Evolutionary conservation across 92 coral and sea anemone species (phyloP).

Genomic region (Zoanthus gigantus): DNA sequence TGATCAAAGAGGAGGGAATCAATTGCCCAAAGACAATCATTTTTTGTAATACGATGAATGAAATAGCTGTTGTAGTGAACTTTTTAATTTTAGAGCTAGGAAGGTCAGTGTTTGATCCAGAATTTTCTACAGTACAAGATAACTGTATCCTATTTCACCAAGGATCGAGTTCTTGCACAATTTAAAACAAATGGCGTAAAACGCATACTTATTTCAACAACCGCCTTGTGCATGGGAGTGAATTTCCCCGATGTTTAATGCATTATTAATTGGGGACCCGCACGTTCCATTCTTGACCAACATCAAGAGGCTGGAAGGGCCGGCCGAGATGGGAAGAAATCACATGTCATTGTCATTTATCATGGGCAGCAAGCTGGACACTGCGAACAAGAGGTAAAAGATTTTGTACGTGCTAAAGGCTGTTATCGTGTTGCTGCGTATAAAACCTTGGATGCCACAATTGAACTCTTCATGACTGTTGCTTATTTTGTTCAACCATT

Average conservation of each 20-base stretch:
- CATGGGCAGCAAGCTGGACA: constrained; percentile 74
- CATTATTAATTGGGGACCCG: constrained; percentile 38
- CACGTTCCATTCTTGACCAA: constrained; percentile 18
- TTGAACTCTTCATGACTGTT: constrained; percentile 68
- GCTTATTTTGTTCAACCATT: constrained; percentile 46
- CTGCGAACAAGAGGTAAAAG: constrained; percentile 71
- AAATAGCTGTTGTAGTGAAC: constrained; percentile 32
- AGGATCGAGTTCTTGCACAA: neutral
- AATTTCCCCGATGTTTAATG: constrained; percentile 35
- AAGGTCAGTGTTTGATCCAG: neutral
- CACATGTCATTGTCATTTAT: constrained; percentile 57
- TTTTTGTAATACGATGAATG: constrained; percentile 44
- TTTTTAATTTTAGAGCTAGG: constrained; percentile 25
- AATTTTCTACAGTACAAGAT: too few relatives aligned
- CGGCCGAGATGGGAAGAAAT: constrained; percentile 24
- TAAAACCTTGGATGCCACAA: constrained; percentile 50
- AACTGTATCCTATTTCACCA: neutral
- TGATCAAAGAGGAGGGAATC: constrained; percentile 19
- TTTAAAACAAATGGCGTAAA: constrained; percentile 21
- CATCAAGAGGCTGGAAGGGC: constrained; percentile 36
- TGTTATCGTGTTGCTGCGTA: constrained; percentile 72
- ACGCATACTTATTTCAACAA: constrained; percentile 19
- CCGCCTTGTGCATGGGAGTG: constrained; percentile 42
- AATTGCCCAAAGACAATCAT: constrained; percentile 33
- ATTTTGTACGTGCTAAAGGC: constrained; percentile 67